Evolutionary conservation across 1,140 invertebrate species (phyloP), one percentile per base, ranked within the genome.

Genomic region (Trichogramma pretiosum): DNA sequence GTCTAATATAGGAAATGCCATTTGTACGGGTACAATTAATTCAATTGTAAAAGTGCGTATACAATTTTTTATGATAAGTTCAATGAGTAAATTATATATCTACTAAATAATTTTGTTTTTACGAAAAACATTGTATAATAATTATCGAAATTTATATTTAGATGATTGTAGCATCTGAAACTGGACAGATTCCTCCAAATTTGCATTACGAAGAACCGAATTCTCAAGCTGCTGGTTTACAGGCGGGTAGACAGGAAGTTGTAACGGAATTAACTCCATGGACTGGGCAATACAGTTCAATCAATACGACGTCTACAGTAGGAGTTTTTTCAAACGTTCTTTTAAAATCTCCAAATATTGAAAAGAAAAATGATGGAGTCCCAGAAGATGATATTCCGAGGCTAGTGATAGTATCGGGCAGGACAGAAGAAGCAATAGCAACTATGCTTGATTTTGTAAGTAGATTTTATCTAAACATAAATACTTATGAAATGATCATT

Each of bases 1-100:
- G 61, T 80, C 82, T 10, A 89, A 87, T 62, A 76, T 86, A 67
- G 87, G 87, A 0, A 84, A 89, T 57, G 73, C 82, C 17, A 84
- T 87, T 64, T 76, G n/a, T n/a, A n/a, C n/a, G n/a, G n/a, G n/a
- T n/a, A n/a, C n/a, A n/a, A n/a, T n/a, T n/a, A n/a, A n/a, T n/a
- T n/a, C n/a, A n/a, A n/a, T n/a, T n/a, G n/a, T n/a, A n/a, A n/a
- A n/a, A n/a, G n/a, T n/a, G n/a, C n/a, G n/a, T n/a, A n/a, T n/a
- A n/a, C n/a, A n/a, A n/a, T n/a, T n/a, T n/a, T n/a, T n/a, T n/a
- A n/a, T n/a, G n/a, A n/a, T n/a, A n/a, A n/a, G n/a, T n/a, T n/a
- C n/a, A n/a, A n/a, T n/a, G n/a, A n/a, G n/a, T n/a, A n/a, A n/a
- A n/a, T n/a, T n/a, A n/a, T n/a, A n/a, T n/a, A n/a, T n/a, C n/a